Evolutionary conservation across 2,113 vertebrate genomes (phyloP), one percentile per base, ranked within the genome.

Genomic region (Dinomys branickii): DNA sequence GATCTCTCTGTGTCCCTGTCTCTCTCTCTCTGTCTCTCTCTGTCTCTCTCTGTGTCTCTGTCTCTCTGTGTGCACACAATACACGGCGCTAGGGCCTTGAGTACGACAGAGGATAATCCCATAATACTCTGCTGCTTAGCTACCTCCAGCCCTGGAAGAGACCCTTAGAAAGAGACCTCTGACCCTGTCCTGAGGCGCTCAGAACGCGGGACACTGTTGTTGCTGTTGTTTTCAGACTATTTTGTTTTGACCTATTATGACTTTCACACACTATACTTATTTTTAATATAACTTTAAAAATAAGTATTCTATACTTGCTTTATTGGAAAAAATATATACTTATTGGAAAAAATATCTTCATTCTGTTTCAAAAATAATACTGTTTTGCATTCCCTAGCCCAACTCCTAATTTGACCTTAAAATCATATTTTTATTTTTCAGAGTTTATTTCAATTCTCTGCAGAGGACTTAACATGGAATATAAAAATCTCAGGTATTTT

Each of bases 401-500:
- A 33, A 41, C 38, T 89, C 89, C 78, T 89, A 94, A 94, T 94
- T 94, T 97, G 85, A 92, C 44, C 82, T 24, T 88, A 88, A 97
- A 96, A 78, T 85, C 33, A 56, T 67, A 9, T 85, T 96, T 98
- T 90, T 90, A 58, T 96, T 97, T 97, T 97, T n/a, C 94, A 97
- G 97, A 98, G 80, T 44, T 93, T 7, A 38, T 94, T 97, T 98
- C 92, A 91, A 52, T 98, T 97, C 44, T 96, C 88, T 95, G 52
- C 75, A 97, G 89, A 96, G 95, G 91, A 97, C 78, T 93, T 97
- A 97, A 97, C 97, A 97, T 98, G 97, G 94, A 85, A 97, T 97
- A 97, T 97, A 97, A 98, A 94, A 96, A 91, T 85, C 94, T 98
- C 93, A 98, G 98, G 98, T 98, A 98, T 94, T 94, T 75, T 97